Conservation (phyloP, 37 sponge, comb jelly and placozoan species). For the Hexactinellida sp. region DNA sequence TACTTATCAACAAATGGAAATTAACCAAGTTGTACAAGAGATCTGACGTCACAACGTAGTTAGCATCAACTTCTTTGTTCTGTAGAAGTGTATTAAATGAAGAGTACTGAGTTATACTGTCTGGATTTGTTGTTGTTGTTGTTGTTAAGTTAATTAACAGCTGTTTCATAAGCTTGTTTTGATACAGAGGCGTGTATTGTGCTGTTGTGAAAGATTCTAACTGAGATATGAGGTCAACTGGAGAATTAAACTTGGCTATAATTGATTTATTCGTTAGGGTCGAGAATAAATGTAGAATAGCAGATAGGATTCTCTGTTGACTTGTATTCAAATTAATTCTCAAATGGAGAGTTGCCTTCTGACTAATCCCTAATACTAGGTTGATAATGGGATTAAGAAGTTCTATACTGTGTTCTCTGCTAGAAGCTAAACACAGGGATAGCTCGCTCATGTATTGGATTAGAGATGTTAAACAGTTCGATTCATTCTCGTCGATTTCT, state of each 20-base stretch:
- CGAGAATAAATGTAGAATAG: not conserved
- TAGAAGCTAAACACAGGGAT: not conserved
- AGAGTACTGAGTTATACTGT: not conserved
- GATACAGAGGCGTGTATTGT: not conserved
- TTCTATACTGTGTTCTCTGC: not conserved
- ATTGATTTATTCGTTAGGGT: not conserved
- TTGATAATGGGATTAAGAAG: not conserved
- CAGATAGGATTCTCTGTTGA: conserved; percentile 9
- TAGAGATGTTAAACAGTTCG: not conserved
- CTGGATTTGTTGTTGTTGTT: not conserved
- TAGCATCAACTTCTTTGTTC: not conserved
- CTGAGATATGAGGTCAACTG: not conserved
- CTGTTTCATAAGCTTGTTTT: not conserved
- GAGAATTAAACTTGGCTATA: not conserved
- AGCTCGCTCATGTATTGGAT: not conserved
- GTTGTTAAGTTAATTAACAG: not conserved
- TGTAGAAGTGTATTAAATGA: not conserved
- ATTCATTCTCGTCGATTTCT: not conserved
- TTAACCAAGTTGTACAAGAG: not conserved
- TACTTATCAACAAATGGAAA: not conserved
- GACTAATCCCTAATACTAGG: not conserved
- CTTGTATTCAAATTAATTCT: not conserved
- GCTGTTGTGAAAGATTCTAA: not conserved
- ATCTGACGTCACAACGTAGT: not conserved
- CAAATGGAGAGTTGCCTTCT: not conserved